Evolutionary conservation across 1,140 invertebrate genomes (phyloP), one percentile per base, ranked within the genome.

Genomic region (Solen grandis): DNA sequence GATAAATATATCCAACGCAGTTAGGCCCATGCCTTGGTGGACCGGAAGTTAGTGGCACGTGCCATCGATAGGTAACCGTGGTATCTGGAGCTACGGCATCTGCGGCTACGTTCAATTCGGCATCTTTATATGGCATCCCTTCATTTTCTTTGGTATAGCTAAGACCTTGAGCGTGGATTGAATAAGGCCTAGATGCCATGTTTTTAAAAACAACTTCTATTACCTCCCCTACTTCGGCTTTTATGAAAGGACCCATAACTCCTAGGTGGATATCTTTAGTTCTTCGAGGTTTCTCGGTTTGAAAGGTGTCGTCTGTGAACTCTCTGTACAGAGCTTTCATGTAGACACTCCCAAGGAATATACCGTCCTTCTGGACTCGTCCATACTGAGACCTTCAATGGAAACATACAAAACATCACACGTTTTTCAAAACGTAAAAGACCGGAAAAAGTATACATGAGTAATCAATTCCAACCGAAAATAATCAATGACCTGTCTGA

Each of bases 251-350:
- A 29, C 90, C 90, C 41, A 90, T 29, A 52, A 89, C 74, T 35
- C 80, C 88, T 10, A 89, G 82, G 36, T 90, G 86, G 10, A 76
- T 62, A 36, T 88, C 84, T 46, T 81, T 65, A 2, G 29, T 35
- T 27, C 65, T 82, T 16, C 76, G 62, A 19, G 36, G 46, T 66
- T 83, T 77, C 13, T 29, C 31, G 22, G 29, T 59, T 0, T 54
- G 76, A 57, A 90, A 91, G 25, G 83, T 70, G 1, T 31, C 35
- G 36, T 91, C 88, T n/a, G 79, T 86, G 70, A 86, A 91, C 79
- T 90, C 86, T 22, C 83, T 65, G 68, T 86, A 91, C 0, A 90
- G 66, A 16, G 85, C 89, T 63, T 91, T 91, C 22, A 84, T 82
- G 80, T 88, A 88, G 10, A 54, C 82, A 19, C 78, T 76, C 1